Base-by-base conservation (phyloP, 2,888 invertebrate species). In the Melikaiella ostensackeni region DNA sequence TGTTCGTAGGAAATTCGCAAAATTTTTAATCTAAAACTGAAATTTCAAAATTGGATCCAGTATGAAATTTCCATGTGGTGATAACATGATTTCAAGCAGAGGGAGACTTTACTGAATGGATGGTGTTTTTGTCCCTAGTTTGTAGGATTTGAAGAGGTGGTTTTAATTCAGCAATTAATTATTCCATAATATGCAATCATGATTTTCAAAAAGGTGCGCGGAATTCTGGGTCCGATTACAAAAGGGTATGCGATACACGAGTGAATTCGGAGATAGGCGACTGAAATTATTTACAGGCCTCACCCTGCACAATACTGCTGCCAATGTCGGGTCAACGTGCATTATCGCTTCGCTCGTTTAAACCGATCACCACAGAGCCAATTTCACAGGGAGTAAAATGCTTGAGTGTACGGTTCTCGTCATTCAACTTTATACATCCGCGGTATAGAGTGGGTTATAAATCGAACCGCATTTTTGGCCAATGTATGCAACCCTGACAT, bases 311-410 rank as follows among this genome's bases (percentile, higher is more conserved):
- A 79, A 82, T 81, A 73, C 78, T 74, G 77, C 74, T 38, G 74
- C 75, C 79, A 80, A 83, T 81, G 82, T 77, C 70, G 63, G 81
- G 62, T 82, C 82, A 76, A 78, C 77, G 81, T 82, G 62, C 80
- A 80, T 82, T 82, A 82, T 79, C 82, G 77, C 80, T 78, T 77
- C 75, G 77, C 79, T 82, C 82, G 77, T 82, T 82, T 80, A 79
- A 81, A 82, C 75, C 79, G 79, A 82, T 76, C 78, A 57, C 66
- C 73, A 59, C 75, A 75, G 63, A 83, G 64, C 75, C 82, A 81
- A 82, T 83, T 82, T 81, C 78, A 74, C 81, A 57, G 76, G 42
- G 79, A 64, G 66, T 50, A 63, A 64, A 77, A 77, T 75, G 70
- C 70, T 70, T 50, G 50, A 70, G 50, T 70, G 50, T 46, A 19